Base-by-base conservation (phyloP, 2,888 invertebrate species). In the Himalopsyche tibetana region DNA sequence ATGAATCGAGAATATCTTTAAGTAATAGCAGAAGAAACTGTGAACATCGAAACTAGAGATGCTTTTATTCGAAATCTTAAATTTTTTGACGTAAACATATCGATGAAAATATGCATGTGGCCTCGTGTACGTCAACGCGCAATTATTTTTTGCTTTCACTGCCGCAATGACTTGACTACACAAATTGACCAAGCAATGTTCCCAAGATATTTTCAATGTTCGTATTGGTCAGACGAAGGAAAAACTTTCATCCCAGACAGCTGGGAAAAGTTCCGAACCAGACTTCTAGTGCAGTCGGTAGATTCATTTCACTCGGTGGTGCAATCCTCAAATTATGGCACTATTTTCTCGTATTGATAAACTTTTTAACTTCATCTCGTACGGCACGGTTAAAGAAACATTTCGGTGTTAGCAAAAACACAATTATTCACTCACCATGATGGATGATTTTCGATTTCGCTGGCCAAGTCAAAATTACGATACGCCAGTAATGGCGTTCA, bases 401-500 rank as follows among this genome's bases (percentile, higher is more conserved):
- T 80, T 87, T 87, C 74, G 45, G 42, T 28, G 55, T 63, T 89
- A 91, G 90, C 91, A 90, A 90, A 90, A 89, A 90, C 88, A 84
- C 89, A 90, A 88, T 91, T 91, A 89, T 89, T 90, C 93, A 94
- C 96, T 93, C 93, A 96, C 96, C 96, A 96, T 96, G 91, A 95
- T 96, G 95, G 96, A 96, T 96, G 96, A 95, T 95, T 94, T 94
- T 92, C 92, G 97, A 97, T 97, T 95, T 94, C 93, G 92, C 93
- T 93, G 93, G 93, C 93, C 94, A 94, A 94, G 94, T 93, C 93
- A 93, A 94, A 94, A 95, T 94, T 93, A 95, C 95, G 95, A 95
- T 96, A 95, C 96, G 96, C 96, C 96, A 96, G 94, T 95, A 94
- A 96, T 96, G 96, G 96, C 96, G 96, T 95, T 96, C 96, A 95